Base-by-base conservation (phyloP, 2,888 invertebrate genomes). In the Argynnis bischoffii region DNA sequence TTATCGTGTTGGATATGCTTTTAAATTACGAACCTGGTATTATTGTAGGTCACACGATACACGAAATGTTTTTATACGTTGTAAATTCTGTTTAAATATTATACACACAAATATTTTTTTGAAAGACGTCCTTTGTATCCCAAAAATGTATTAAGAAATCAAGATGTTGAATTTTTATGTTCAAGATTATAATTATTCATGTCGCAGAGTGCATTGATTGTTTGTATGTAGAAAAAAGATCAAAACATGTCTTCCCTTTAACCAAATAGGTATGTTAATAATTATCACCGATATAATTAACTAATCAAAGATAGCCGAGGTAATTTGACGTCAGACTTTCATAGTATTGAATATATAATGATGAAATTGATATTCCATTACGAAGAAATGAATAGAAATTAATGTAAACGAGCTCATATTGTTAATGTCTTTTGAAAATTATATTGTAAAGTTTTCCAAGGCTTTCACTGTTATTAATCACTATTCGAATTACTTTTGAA, bases 1-100 rank as follows among this genome's bases (percentile, higher is more conserved):
- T 72, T 79, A 75, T 77, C 65, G 71, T 55, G 64, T 69, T 72
- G 70, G 67, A 71, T 72, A 67, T 61, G 68, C 55, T 64, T 56
- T 65, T 65, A 47, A 54, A 64, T n/a, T 53, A 55, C 41, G 13
- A 51, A 63, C 69, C 48, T 60, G 15, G 35, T 41, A 11, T 41
- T 56, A 46, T 48, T 64, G 55, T 56, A 56, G 59, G 35, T 60
- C 46, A 55, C 41, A 61, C 46, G 15, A 41, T 2, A 41, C 35
- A 41, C 35, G 8, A 41, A 41, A 41, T 41, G 8, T 41, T 41
- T 41, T 41, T 8, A 8, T 41, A 41, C 35, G 35, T 41, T 41
- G 11, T 11, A 41, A 1, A 41, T 41, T 11, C 35, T 41, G 8
- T 41, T 41, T 8, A 41, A 41, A 41, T 41, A 21, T 21, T 21